Percentiles rank a stretch among this genome's conserved stretches.
Conservation (phyloP, 2,888 invertebrate genomes). For the Stenodera caucasica region DNA sequence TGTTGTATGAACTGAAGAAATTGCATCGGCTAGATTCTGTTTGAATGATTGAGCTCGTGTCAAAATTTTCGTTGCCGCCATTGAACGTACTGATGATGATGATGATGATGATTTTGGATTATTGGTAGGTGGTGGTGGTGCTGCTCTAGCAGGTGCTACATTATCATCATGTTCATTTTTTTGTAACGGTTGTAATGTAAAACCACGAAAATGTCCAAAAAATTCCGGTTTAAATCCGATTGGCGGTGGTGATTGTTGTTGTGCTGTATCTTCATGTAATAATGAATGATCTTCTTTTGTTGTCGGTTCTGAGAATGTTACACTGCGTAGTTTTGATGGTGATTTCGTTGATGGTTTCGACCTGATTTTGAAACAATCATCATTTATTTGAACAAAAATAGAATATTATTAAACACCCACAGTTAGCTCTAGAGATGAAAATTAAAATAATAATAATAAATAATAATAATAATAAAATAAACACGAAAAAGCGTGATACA, state of each 20-base stretch:
- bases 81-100: conserved; percentile 29
- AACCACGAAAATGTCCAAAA: conserved; percentile 87
- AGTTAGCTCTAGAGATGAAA: conserved; percentile 3
- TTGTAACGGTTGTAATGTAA: conserved; percentile 69
- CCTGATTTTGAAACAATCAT: neutral
- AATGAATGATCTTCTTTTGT: conserved; percentile 69
- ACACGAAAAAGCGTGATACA: neutral
- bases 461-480: no score
- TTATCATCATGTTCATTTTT: conserved; percentile 54
- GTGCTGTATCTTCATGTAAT: conserved; percentile 52
- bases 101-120: conserved; percentile 19
- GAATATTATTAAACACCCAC: conserved; percentile 4
- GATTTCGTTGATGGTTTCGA: conserved; percentile 43
- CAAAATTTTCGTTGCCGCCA: conserved; percentile 37
- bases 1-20: conserved; percentile 56
- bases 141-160: conserved; percentile 50
- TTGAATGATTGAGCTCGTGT: conserved; percentile 46
- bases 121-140: conserved; percentile 66
- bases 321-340: conserved; percentile 52
- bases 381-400: neutral
- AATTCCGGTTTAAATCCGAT: conserved; percentile 56
- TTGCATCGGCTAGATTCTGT: conserved; percentile 55
- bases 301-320: conserved; percentile 52
- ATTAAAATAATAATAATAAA: neutral
- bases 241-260: conserved; percentile 29